Evolutionary conservation across 2,797 vertebrate species (phyloP).

Genomic region (Tragopan temminckii): DNA sequence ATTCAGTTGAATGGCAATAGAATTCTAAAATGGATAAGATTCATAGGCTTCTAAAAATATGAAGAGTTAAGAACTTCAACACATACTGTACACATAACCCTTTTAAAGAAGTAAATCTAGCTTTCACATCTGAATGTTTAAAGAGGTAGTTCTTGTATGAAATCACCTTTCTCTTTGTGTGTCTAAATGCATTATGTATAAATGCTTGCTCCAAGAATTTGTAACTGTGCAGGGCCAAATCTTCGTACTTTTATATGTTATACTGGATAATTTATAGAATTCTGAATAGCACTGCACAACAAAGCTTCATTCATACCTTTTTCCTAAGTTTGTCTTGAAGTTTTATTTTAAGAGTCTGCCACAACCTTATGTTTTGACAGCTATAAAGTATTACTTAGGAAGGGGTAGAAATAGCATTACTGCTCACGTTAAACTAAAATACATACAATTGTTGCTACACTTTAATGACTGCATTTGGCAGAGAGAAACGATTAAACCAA

Average conservation of each 20-base stretch:
- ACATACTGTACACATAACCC: not conserved
- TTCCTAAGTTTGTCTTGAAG: not conserved
- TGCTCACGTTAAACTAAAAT: constrained; percentile 31
- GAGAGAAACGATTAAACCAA: constrained; percentile 42
- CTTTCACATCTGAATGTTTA: not conserved
- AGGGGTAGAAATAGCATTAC: constrained; percentile 65
- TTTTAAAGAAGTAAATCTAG: not conserved
- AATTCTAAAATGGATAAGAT: not conserved
- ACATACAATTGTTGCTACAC: constrained; percentile 58
- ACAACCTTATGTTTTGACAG: constrained; percentile 51
- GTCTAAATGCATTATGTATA: not conserved
- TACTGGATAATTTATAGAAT: constrained; percentile 14
- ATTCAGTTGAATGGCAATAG: not conserved
- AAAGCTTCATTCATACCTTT: constrained; percentile 13
- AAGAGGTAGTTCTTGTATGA: not conserved
- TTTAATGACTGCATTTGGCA: constrained; percentile 41
- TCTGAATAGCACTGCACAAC: not conserved
- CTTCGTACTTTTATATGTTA: not conserved
- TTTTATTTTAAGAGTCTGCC: constrained; percentile 37
- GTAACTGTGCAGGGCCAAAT: not conserved
- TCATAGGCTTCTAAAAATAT: not conserved
- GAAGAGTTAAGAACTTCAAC: not conserved
- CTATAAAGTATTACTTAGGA: constrained; percentile 73
- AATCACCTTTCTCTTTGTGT: not conserved
- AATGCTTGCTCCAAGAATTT: not conserved